Evolutionary conservation across 2,888 invertebrate species (phyloP).

Genomic region (Branchellion lobata): DNA sequence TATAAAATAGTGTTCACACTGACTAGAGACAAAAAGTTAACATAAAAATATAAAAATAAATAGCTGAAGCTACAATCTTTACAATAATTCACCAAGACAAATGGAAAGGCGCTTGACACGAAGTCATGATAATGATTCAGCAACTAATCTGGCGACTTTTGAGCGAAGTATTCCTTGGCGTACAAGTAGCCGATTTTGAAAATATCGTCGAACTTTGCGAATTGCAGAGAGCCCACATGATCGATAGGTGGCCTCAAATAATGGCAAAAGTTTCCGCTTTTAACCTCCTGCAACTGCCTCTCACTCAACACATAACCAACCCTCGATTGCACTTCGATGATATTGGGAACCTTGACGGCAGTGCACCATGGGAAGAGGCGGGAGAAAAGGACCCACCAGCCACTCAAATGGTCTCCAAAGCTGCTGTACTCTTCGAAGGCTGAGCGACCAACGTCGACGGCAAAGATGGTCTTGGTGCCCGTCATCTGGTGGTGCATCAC

Average conservation of each 20-base stretch:
- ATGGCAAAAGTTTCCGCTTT: conserved; percentile 24
- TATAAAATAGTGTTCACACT: too few relatives aligned
- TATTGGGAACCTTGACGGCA: conserved; percentile 37
- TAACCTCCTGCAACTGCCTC: conserved; percentile 32
- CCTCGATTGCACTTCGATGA: conserved; percentile 40
- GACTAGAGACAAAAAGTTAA: too few relatives aligned
- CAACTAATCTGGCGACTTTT: too few relatives aligned
- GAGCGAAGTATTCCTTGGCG: conserved; percentile 30
- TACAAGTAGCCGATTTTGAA: conserved; percentile 31
- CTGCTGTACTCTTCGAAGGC: conserved; percentile 35
- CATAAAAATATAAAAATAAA: too few relatives aligned
- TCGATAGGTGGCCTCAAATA: conserved; percentile 44
- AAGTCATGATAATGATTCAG: neutral
- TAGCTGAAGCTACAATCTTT: too few relatives aligned
- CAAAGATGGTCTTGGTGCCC: conserved; percentile 37
- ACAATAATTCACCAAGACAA: neutral
- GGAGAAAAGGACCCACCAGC: conserved; percentile 42
- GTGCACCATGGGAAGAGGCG: conserved; percentile 32
- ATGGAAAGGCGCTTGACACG: neutral
- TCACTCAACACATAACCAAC: conserved; percentile 43
- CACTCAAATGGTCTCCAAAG: conserved; percentile 44
- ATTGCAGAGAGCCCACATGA: conserved; percentile 41
- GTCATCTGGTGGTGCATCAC: conserved; percentile 41
- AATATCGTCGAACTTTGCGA: conserved; percentile 44
- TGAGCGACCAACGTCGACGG: conserved; percentile 45